Base-by-base conservation (phyloP, 2,888 invertebrate genomes). In the Linnaemya vulpina region DNA sequence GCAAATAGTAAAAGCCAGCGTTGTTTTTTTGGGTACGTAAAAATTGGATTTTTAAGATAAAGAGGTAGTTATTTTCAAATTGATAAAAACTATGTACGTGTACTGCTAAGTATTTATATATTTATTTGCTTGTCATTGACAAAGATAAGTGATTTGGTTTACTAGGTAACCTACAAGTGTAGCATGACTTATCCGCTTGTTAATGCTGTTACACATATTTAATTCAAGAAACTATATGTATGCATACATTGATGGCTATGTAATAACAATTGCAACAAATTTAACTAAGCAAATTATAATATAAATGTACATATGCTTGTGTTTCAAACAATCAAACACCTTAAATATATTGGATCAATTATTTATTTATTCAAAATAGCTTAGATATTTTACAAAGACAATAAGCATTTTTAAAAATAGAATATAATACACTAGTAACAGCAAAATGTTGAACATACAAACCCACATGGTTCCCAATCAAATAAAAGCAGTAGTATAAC, bases 11-110 rank as follows among this genome's bases (percentile, higher is more conserved):
- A 8, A 43, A 51, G 38, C 22, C 77, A 83, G 82, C 51, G 82
- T 77, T 83, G 82, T 20, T 58, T 70, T 75, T 76, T 73, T 83
- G 20, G 22, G 71, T 25, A 15, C 70, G 35, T 51, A 38, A 65
- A 22, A 13, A 51, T 46, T 17, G 68, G 62, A 70, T 63, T 58
- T 74, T 67, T 67, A 20, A 43, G 17, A 58, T 40, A 67, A 55
- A 67, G 65, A 58, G 38, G 38, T n/a, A 25, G 10, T 17, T 73
- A 58, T 63, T 55, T 67, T 78, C 58, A 40, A 70, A 51, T 20
- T 74, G 60, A 74, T 74, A 67, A 73, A 73, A 53, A 30, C 53
- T 15, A 38, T 38, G 35, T 49, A 68, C 9, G 20, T 17, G 51
- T 40, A 49, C n/a, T n/a, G n/a, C n/a, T 20, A 30, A 8, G 13